Percentiles rank a stretch among this genome's conserved stretches.
These are phyloP conservation scores for Dysmachus trigonus DNA, from an alignment of 2,888 invertebrate genomes.

Conservation along the genomic window DNA sequence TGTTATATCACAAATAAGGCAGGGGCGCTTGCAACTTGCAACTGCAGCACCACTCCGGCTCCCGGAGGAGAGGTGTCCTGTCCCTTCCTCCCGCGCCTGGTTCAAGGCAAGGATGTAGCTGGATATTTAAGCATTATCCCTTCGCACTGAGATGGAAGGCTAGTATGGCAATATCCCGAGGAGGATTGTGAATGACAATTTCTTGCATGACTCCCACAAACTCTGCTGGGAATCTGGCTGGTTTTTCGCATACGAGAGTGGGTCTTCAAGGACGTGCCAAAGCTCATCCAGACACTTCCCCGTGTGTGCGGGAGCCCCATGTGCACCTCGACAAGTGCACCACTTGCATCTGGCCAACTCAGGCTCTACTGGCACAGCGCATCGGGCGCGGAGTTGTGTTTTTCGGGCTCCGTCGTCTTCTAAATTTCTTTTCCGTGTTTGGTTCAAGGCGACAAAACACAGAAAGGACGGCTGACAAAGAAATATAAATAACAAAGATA, in stretches of 20 bases:
- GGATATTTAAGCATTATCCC: slow-evolving; percentile 5
- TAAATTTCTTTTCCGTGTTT: slow-evolving; percentile 18
- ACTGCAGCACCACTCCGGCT: not conserved
- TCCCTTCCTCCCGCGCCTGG: not conserved
- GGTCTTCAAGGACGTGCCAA: slow-evolving; percentile 40
- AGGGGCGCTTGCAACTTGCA: not conserved
- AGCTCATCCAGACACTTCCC: slow-evolving; percentile 20
- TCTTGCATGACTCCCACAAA: slow-evolving; percentile 20
- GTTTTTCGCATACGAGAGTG: not conserved
- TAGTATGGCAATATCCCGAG: not conserved
- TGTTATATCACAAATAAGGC: slow-evolving; percentile 1
- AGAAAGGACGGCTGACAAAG: too few species aligned
- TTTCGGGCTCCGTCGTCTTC: not conserved
- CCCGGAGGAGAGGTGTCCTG: not conserved
- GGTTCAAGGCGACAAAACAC: not conserved
- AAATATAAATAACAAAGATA: not conserved
- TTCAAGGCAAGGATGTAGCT: not conserved
- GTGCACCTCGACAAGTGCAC: slow-evolving; percentile 1
- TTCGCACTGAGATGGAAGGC: not conserved
- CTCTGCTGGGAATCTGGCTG: not conserved
- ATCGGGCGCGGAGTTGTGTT: not conserved
- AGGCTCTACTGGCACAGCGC: not conserved
- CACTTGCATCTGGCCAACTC: slow-evolving; percentile 19
- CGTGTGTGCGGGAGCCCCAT: not conserved
- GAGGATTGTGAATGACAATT: slow-evolving; percentile 35